These are phyloP conservation scores for Epinephelus fuscoguttatus DNA, from an alignment of 2,113 vertebrate genomes.

Conservation along the genomic window DNA sequence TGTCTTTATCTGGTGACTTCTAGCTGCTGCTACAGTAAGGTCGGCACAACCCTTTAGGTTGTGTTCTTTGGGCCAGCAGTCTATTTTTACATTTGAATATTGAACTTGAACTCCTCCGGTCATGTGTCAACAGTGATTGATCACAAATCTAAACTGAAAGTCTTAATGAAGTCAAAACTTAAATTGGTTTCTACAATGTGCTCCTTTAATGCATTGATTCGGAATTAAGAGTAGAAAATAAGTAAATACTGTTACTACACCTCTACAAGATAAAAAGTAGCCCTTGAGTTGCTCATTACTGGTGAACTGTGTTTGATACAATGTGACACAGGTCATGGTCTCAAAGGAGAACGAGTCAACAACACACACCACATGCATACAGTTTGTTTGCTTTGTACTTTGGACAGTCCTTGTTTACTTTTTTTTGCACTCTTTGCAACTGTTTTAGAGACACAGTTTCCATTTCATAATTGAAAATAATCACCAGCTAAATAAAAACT, in stretches of 20 bases:
- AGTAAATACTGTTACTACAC: background rate
- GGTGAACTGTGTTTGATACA: background rate
- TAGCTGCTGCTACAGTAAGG: constrained; percentile 14
- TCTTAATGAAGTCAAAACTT: background rate
- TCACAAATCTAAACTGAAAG: background rate
- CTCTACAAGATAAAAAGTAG: background rate
- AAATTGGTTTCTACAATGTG: background rate
- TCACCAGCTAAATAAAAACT: background rate
- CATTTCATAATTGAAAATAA: background rate
- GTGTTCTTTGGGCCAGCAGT: constrained; percentile 26
- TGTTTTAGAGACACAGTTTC: background rate
- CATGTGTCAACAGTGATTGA: background rate
- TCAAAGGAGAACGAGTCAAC: constrained; percentile 3
- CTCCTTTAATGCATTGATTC: background rate
- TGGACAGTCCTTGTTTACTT: background rate
- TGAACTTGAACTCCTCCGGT: constrained; percentile 9
- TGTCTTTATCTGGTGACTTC: constrained; percentile 18
- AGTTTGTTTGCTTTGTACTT: constrained; percentile 9
- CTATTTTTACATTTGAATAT: constrained; percentile 44
- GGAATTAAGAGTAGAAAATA: background rate
- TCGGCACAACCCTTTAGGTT: constrained; percentile 25
- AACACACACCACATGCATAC: background rate
- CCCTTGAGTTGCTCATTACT: background rate
- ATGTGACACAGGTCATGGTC: background rate
- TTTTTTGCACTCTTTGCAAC: constrained; percentile 1